Conservation (phyloP, 2,797 vertebrate species). For the Tympanoctomys barrerae region DNA sequence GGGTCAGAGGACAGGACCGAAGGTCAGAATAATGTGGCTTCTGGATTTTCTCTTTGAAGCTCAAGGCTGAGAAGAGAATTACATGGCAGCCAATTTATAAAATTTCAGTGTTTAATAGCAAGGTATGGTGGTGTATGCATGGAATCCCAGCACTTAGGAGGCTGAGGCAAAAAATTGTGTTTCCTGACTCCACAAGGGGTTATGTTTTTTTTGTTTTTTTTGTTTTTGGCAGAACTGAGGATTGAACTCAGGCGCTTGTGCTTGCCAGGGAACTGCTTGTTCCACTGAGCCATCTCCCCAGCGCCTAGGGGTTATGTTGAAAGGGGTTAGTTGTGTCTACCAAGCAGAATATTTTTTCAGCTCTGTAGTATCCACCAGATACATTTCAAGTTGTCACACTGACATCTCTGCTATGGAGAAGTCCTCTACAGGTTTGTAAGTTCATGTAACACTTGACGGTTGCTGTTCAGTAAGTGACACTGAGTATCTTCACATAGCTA, state of each 20-base stretch:
- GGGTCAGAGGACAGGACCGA: conserved; percentile 58
- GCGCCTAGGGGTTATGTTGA: neutral
- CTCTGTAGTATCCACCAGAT: neutral
- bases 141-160: neutral
- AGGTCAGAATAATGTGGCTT: conserved; percentile 85
- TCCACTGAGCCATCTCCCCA: no score
- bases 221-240: no score
- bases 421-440: neutral
- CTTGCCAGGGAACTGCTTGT: no score
- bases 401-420: neutral
- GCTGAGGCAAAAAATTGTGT: neutral
- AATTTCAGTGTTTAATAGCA: neutral
- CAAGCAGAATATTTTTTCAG: neutral
- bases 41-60: conserved; percentile 9
- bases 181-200: neutral
- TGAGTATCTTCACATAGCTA: neutral
- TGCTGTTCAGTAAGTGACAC: neutral
- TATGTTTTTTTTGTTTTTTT: no score
- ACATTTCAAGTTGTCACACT: neutral
- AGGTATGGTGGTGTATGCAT: neutral
- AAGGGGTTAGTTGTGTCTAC: neutral
- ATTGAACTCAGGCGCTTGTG: no score
- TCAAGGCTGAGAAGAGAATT: neutral
- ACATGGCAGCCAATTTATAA: neutral
- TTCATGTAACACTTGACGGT: neutral